Evolutionary conservation across 2,888 invertebrate species (phyloP).

Genomic region (Antheraea assamensis): DNA sequence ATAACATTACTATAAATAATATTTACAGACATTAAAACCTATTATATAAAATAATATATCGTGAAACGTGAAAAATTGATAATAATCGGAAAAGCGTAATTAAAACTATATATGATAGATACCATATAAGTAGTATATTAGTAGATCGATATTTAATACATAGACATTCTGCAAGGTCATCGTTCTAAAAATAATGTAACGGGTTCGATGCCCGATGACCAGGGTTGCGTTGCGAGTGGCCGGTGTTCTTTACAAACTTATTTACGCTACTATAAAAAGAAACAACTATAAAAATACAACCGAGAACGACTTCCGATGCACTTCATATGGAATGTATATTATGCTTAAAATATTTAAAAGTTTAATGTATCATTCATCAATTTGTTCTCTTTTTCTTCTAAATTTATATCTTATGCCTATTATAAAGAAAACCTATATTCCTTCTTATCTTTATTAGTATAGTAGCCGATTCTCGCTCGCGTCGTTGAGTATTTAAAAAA

Average conservation of each 20-base stretch:
- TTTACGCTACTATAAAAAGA: constrained; percentile 34
- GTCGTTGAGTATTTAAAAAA: not conserved
- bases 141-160: constrained; percentile 19
- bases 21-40: not conserved
- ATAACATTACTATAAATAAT: not conserved
- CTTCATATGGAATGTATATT: constrained; percentile 17
- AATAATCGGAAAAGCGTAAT: not conserved
- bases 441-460: too few species aligned
- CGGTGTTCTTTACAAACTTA: constrained; percentile 32
- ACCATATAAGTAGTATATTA: too few species aligned
- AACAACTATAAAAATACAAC: constrained; percentile 27
- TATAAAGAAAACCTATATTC: not conserved
- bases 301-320: constrained; percentile 15
- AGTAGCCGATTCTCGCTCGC: too few species aligned
- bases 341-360: constrained; percentile 6
- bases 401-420: not conserved
- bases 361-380: not conserved
- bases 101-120: too few species aligned
- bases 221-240: constrained; percentile 38
- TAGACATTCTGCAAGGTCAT: constrained; percentile 61
- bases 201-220: constrained; percentile 72
- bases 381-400: not conserved
- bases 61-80: not conserved
- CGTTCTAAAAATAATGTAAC: constrained; percentile 73
- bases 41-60: not conserved